phyloP scores from a whole-genome alignment of 2,113 vertebrate species.

The Callopanchax toddi region DNA sequence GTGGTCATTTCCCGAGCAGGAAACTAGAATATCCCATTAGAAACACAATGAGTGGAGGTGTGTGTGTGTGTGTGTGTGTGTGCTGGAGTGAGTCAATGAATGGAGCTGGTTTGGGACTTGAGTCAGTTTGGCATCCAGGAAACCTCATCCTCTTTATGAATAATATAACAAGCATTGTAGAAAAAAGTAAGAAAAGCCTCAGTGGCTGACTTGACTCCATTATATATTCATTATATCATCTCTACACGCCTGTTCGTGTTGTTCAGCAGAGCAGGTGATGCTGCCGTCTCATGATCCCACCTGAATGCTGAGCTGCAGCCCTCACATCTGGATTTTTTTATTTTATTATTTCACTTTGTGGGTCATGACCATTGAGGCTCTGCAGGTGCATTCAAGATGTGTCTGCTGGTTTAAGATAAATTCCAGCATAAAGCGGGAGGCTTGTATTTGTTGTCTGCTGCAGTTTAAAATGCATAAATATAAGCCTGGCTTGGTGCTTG shows the following conservation, averaged over 20 bases:
- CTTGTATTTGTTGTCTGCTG: not conserved
- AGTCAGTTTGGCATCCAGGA: slow-evolving; percentile 62
- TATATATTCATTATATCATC: slow-evolving; percentile 58
- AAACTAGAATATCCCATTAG: slow-evolving; percentile 24
- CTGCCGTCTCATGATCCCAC: slow-evolving; percentile 2
- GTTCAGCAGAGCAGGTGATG: slow-evolving; percentile 33
- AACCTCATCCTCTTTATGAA: slow-evolving; percentile 71
- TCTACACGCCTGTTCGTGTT: slow-evolving; percentile 24
- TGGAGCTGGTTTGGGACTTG: slow-evolving; percentile 34
- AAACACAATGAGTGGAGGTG: slow-evolving; percentile 4
- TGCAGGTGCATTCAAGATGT: slow-evolving; percentile 34
- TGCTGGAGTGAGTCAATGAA: slow-evolving; percentile 39
- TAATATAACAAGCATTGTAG: slow-evolving; percentile 69
- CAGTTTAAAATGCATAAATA: not conserved
- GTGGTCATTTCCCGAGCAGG: not conserved
- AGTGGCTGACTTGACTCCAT: slow-evolving; percentile 49
- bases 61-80: slow-evolving; percentile 3
- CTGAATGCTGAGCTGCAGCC: slow-evolving; percentile 1
- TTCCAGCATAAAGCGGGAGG: not conserved
- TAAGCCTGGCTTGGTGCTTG: not conserved
- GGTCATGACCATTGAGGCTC: slow-evolving; percentile 8
- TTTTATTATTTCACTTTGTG: too few relatives aligned
- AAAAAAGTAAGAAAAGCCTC: slow-evolving; percentile 26
- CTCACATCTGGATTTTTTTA: not conserved
- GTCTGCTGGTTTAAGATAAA: slow-evolving; percentile 38